A percentile compares a stretch with the other conserved stretches of the same genome.
These are phyloP conservation scores for Acanthurus leucopareius DNA, from an alignment of 2,797 vertebrate genomes.

Conservation along the genomic window DNA sequence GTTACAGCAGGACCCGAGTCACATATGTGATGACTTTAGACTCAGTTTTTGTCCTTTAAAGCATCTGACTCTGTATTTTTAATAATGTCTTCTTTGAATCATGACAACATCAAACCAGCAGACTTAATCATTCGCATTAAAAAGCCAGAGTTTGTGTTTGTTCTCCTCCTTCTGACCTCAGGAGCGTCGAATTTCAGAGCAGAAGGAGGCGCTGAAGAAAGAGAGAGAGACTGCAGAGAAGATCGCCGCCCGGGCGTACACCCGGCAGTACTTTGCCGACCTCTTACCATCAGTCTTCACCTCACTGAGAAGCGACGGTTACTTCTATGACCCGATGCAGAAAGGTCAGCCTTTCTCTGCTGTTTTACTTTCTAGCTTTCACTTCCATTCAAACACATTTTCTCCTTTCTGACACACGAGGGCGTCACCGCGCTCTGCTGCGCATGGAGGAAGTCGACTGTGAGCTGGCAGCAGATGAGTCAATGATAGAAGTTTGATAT, in stretches of 20 bases:
- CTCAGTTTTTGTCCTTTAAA: not conserved
- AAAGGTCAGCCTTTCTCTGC: slow-evolving; percentile 83
- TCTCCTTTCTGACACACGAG: slow-evolving; percentile 16
- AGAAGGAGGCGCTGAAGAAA: slow-evolving; percentile 83
- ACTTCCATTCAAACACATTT: not conserved
- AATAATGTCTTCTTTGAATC: not conserved
- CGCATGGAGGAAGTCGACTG: not conserved
- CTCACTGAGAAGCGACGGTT: slow-evolving; percentile 89
- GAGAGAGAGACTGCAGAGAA: slow-evolving; percentile 89
- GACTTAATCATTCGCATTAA: not conserved
- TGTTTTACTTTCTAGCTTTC: not conserved
- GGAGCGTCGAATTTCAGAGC: slow-evolving; percentile 88
- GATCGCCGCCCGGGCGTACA: slow-evolving; percentile 89
- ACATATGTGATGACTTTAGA: no score
- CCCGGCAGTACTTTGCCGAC: slow-evolving; percentile 88
- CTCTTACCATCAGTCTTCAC: slow-evolving; percentile 89
- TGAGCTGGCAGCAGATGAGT: not conserved
- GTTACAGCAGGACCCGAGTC: no score
- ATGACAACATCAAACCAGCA: not conserved
- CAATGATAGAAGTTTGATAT: not conserved
- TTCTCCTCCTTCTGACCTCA: slow-evolving; percentile 61
- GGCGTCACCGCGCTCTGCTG: not conserved
- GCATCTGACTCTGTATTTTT: not conserved
- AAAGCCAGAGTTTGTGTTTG: not conserved
- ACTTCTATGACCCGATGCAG: slow-evolving; percentile 91